Evolutionary conservation across 1,140 invertebrate species (phyloP).

Genomic region (Eueides isabella): DNA sequence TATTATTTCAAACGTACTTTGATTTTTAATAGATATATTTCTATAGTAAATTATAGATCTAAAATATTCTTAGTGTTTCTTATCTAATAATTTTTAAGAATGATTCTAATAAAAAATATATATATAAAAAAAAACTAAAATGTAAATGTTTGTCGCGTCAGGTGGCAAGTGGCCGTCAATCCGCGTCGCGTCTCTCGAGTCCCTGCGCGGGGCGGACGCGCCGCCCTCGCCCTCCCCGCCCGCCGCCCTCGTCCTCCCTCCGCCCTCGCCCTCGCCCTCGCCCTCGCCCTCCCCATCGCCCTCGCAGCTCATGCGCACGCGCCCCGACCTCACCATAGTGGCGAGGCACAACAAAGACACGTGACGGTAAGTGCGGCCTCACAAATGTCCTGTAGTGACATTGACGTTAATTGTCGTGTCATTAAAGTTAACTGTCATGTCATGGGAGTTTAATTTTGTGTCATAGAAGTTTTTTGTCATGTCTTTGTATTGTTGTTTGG

Average conservation of each 20-base stretch:
- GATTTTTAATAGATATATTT: no score
- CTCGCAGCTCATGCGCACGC: constrained; percentile 61
- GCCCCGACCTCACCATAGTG: constrained; percentile 71
- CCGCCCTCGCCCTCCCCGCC: constrained; percentile 47
- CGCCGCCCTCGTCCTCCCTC: constrained; percentile 41
- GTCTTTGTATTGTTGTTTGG: background rate
- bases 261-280: background rate
- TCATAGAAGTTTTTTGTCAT: background rate
- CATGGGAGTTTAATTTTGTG: background rate
- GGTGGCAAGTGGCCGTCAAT: constrained; percentile 68
- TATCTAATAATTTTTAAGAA: no score
- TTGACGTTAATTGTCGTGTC: background rate
- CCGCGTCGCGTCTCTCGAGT: constrained; percentile 62
- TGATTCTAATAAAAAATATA: no score
- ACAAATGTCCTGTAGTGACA: no score
- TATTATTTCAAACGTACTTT: no score
- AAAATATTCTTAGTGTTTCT: no score
- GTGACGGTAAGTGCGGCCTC: constrained; percentile 43
- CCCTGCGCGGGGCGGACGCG: constrained; percentile 44
- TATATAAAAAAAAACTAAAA: no score
- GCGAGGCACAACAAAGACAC: constrained; percentile 48
- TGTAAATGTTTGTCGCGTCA: constrained; percentile 16
- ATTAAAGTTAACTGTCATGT: background rate
- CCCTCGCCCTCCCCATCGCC: constrained; percentile 48
- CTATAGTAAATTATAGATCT: no score